Evolutionary conservation across 92 coral and sea anemone species (phyloP).

Genomic region (Plumapathes pennacea): DNA sequence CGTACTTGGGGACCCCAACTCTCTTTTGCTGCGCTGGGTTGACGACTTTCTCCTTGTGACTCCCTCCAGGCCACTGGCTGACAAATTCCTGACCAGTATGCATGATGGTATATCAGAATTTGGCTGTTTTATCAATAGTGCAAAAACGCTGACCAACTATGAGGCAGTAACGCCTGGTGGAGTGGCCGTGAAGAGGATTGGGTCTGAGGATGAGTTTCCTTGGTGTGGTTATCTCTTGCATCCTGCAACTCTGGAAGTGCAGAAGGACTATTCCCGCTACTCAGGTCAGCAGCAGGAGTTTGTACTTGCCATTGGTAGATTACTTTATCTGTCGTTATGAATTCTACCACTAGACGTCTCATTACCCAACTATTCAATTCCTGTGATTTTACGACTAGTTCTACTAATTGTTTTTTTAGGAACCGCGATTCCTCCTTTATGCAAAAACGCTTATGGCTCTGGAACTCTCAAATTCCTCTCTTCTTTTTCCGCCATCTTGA

Average conservation of each 20-base stretch:
- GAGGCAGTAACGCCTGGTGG: conserved; percentile 57
- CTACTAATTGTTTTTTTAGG: too few relatives aligned
- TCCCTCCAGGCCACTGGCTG: conserved; percentile 43
- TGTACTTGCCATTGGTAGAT: too few relatives aligned
- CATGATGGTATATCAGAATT: conserved; percentile 71
- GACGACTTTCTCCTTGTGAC: conserved; percentile 87
- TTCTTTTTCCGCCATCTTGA: too few relatives aligned
- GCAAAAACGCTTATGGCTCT: too few relatives aligned
- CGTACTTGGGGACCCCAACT: conserved; percentile 47
- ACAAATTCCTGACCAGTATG: conserved; percentile 56
- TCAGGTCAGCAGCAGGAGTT: conserved; percentile 66
- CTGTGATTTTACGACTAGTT: too few relatives aligned
- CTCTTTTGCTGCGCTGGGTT: conserved; percentile 87
- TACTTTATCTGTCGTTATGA: too few relatives aligned
- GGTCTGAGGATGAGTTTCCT: conserved; percentile 51
- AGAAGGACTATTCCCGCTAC: conserved; percentile 54
- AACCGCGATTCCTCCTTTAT: too few relatives aligned
- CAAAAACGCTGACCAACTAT: conserved; percentile 79
- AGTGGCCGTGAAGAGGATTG: conserved; percentile 34
- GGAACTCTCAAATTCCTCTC: too few relatives aligned
- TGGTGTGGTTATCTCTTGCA: conserved; percentile 79
- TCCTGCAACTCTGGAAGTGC: conserved; percentile 59
- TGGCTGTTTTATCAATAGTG: conserved; percentile 66
- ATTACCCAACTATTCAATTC: too few relatives aligned
- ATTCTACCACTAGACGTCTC: too few relatives aligned